A percentile compares a stretch with the other conserved stretches of the same genome.
Evolutionary conservation across 2,797 vertebrate species (phyloP).

Genomic region (Diplodus sargus): DNA sequence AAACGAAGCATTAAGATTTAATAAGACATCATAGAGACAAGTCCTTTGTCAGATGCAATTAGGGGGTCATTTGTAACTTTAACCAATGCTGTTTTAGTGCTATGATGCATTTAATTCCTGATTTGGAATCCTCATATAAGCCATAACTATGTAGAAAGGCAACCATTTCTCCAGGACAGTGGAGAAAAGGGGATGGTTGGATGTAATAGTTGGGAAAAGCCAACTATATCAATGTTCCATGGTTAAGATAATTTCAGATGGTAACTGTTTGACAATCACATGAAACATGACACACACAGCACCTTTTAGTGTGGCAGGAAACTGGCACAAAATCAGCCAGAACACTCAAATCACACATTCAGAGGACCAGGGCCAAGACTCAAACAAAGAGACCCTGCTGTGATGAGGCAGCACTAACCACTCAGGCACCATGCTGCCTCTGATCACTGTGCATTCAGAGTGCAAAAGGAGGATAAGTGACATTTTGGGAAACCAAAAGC

Average conservation of each 20-base stretch:
- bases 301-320: conserved; percentile 38
- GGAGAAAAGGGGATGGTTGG: too few relatives aligned
- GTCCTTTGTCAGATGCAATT: too few relatives aligned
- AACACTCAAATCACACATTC: conserved; percentile 25
- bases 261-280: conserved; percentile 11
- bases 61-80: too few relatives aligned
- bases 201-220: too few relatives aligned
- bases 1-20: too few relatives aligned
- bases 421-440: conserved; percentile 27
- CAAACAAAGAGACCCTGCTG: conserved; percentile 37
- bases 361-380: conserved; percentile 37
- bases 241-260: conserved; percentile 12
- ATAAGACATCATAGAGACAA: too few relatives aligned
- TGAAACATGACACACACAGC: conserved; percentile 16
- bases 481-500: conserved; percentile 15
- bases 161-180: too few relatives aligned
- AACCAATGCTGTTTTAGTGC: too few relatives aligned
- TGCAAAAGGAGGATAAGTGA: conserved; percentile 11
- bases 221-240: not conserved
- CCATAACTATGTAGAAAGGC: too few relatives aligned
- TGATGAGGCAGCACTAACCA: conserved; percentile 34
- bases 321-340: conserved; percentile 34
- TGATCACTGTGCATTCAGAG: conserved; percentile 27
- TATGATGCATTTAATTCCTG: too few relatives aligned
- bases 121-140: too few relatives aligned